Evolutionary conservation across 2,113 vertebrate genomes (phyloP).

Genomic region (Microtus richardsoni): DNA sequence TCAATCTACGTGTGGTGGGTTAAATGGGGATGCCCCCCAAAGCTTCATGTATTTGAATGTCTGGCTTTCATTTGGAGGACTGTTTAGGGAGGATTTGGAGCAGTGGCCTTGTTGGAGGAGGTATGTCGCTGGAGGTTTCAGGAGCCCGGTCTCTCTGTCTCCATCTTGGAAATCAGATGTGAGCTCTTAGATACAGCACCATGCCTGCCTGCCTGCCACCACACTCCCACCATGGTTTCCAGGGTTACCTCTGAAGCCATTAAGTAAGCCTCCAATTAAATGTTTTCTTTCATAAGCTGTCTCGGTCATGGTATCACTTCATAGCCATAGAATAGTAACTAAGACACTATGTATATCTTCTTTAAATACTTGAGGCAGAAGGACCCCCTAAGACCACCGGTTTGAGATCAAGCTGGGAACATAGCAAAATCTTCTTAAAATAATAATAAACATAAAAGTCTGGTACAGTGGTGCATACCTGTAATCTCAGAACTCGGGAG

Average conservation of each 20-base stretch:
- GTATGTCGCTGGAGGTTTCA: not conserved
- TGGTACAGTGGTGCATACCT: not conserved
- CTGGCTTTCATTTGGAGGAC: not conserved
- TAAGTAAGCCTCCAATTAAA: not conserved
- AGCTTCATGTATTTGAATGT: not conserved
- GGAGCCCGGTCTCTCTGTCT: not conserved
- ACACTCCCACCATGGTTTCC: not conserved
- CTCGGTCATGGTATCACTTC: not conserved
- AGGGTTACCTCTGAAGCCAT: not conserved
- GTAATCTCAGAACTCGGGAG: not conserved
- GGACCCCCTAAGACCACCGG: not conserved
- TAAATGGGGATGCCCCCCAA: not conserved
- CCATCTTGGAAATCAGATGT: not conserved
- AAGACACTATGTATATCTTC: not conserved
- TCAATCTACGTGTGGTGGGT: not conserved
- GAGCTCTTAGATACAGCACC: not conserved
- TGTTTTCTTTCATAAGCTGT: not conserved
- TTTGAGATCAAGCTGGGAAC: not conserved
- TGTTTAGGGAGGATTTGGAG: not conserved
- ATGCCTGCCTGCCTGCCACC: not conserved
- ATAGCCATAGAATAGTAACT: not conserved
- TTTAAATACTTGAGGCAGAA: constrained; percentile 14
- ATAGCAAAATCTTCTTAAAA: not conserved
- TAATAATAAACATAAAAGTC: not conserved
- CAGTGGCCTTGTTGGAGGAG: not conserved